Evolutionary conservation across 2,113 vertebrate genomes (phyloP), one percentile per base, ranked within the genome.

Genomic region (Mormyrus iriodes): DNA sequence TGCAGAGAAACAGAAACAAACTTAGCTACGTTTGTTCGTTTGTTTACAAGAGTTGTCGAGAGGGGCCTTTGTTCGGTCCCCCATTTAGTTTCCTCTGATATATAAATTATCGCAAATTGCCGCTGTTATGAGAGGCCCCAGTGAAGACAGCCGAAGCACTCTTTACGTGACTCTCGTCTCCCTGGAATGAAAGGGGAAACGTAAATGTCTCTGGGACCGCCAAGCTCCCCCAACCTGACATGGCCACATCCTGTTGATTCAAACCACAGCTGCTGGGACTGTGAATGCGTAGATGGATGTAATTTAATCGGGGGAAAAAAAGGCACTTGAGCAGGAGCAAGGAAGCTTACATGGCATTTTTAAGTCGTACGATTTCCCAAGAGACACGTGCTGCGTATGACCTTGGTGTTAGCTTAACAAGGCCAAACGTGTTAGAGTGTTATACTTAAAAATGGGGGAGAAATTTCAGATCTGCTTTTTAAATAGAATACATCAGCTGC

Each of bases 91-190:
- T 94, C 95, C 93, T 95, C 92, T 91, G 85, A n/a, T 53, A 86
- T 86, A 52, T 76, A 91, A 82, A 88, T 90, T 39, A 87, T 88
- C 95, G 93, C 93, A 95, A 96, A 96, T 95, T 95, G 95, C 94
- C 94, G 93, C 93, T 93, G 95, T 96, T 95, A 95, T 94, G 93
- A 93, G 90, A 89, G 90, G 92, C 92, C 94, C 93, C 82, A 92
- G 93, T 90, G 93, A 92, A 95, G 95, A 95, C 94, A 95, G 95
- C 93, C 91, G 91, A 90, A 89, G 91, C 90, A 94, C 93, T 95
- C 92, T 94, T 95, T 95, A 95, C 94, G 93, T 94, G 95, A 96
- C 95, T 96, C 95, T 91, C 92, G 91, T 88, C 55, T 92, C 90
- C 88, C 79, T 91, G 93, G 91, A 93, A 87, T 92, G 91, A 93